These are phyloP conservation scores for Bombycilla garrulus DNA, from an alignment of 2,113 vertebrate genomes.

Conservation along the genomic window DNA sequence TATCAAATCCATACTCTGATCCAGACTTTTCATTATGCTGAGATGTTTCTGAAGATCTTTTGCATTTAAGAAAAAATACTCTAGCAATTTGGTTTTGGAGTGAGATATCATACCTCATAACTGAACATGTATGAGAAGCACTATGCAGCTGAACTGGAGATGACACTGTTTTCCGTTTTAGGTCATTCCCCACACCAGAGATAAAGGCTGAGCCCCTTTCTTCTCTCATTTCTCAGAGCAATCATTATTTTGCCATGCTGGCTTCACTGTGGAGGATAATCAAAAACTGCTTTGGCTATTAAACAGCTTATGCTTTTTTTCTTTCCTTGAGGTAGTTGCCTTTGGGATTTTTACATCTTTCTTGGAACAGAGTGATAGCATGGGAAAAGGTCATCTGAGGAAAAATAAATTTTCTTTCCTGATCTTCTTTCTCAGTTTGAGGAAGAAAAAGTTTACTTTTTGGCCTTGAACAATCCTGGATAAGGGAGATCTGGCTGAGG, in stretches of 20 bases:
- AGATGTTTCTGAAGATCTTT: not conserved
- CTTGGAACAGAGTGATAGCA: not conserved
- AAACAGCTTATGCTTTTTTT: not conserved
- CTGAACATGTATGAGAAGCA: not conserved
- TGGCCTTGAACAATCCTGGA: not conserved
- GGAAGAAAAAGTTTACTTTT: not conserved
- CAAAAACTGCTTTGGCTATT: not conserved
- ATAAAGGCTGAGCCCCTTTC: not conserved
- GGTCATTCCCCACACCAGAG: slow-evolving; percentile 26
- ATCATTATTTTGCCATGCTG: not conserved
- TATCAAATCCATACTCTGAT: not conserved
- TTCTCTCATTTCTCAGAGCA: slow-evolving; percentile 13
- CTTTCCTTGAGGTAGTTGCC: not conserved
- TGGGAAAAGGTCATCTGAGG: not conserved
- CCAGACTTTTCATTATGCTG: not conserved
- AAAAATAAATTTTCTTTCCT: not conserved
- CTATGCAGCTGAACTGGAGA: not conserved
- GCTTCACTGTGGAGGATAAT: not conserved
- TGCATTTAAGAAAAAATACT: not conserved
- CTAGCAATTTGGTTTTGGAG: not conserved
- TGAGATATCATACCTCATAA: slow-evolving; percentile 27
- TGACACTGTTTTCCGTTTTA: slow-evolving; percentile 14
- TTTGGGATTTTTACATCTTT: not conserved
- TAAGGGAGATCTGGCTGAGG: not conserved
- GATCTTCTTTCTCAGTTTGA: not conserved